These are phyloP conservation scores for Ceraclea dissimilis DNA, from an alignment of 2,888 invertebrate genomes.

Conservation along the genomic window DNA sequence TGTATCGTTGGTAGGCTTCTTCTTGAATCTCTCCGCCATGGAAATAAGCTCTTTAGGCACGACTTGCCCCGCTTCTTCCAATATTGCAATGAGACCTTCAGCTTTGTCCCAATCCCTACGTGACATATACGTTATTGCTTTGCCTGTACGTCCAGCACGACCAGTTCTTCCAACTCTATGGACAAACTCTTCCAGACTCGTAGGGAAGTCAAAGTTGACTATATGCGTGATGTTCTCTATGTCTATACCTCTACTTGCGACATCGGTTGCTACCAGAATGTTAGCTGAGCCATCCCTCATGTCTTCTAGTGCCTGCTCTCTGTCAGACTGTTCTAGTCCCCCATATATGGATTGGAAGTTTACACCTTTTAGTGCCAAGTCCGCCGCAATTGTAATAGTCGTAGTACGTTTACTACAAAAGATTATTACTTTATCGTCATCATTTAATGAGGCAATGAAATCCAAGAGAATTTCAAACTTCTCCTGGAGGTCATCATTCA, in stretches of 20 bases:
- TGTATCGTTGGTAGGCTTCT: conserved; percentile 32
- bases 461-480: conserved; percentile 61
- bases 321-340: conserved; percentile 71
- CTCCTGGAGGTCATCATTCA: conserved; percentile 51
- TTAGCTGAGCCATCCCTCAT: conserved; percentile 70
- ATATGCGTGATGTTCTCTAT: conserved; percentile 86
- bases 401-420: conserved; percentile 83
- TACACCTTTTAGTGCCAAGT: conserved; percentile 62
- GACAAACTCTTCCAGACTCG: conserved; percentile 92
- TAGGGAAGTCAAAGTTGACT: conserved; percentile 87
- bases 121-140: conserved; percentile 75
- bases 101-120: conserved; percentile 78
- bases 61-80: conserved; percentile 81
- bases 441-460: conserved; percentile 62
- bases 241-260: conserved; percentile 90
- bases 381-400: conserved; percentile 77
- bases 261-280: conserved; percentile 89
- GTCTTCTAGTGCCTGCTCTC: conserved; percentile 77
- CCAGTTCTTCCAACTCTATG: conserved; percentile 95
- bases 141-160: conserved; percentile 79
- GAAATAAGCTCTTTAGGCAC: conserved; percentile 66
- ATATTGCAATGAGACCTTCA: conserved; percentile 70
- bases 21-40: conserved; percentile 70
- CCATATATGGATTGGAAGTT: conserved; percentile 81
- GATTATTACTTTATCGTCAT: conserved; percentile 78